Conservation (phyloP, 1,140 invertebrate genomes). For the Contarinia nasturtii region DNA sequence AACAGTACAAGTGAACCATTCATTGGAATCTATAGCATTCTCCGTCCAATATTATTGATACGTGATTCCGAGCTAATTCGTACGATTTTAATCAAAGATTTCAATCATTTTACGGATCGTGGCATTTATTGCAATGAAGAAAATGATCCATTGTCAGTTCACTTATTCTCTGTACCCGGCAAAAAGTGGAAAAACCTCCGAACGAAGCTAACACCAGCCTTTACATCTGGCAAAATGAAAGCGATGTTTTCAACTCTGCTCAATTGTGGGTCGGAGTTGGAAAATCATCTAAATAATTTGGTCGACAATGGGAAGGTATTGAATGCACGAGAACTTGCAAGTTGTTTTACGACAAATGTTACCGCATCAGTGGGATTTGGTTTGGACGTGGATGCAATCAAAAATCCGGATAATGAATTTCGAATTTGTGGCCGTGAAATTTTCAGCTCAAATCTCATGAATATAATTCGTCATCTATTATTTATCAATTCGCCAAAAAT, state of each 20-base stretch:
- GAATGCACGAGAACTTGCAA: not conserved
- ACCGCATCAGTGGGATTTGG: conserved; percentile 21
- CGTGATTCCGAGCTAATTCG: conserved; percentile 37
- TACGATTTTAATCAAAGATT: conserved; percentile 35
- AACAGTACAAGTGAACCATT: conserved; percentile 5
- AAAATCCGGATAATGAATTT: conserved; percentile 12
- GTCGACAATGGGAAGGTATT: conserved; percentile 9
- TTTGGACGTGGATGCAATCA: conserved; percentile 15
- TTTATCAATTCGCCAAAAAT: not conserved
- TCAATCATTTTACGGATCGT: conserved; percentile 29
- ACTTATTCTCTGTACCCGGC: conserved; percentile 25
- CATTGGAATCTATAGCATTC: conserved; percentile 22
- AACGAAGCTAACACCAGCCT: conserved; percentile 30
- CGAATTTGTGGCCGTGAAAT: conserved; percentile 13
- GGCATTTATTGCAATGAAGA: conserved; percentile 25
- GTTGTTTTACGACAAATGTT: conserved; percentile 8
- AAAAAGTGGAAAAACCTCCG: conserved; percentile 31
- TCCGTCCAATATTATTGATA: conserved; percentile 25
- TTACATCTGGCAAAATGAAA: conserved; percentile 36
- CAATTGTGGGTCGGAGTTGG: conserved; percentile 17
- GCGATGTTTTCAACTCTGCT: conserved; percentile 26
- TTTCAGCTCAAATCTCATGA: conserved; percentile 7
- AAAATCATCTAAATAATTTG: conserved; percentile 8
- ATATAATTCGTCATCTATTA: not conserved
- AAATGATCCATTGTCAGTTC: conserved; percentile 26